Evolutionary conservation across 2,888 invertebrate genomes (phyloP).

Genomic region (Pilophorus perplexus): DNA sequence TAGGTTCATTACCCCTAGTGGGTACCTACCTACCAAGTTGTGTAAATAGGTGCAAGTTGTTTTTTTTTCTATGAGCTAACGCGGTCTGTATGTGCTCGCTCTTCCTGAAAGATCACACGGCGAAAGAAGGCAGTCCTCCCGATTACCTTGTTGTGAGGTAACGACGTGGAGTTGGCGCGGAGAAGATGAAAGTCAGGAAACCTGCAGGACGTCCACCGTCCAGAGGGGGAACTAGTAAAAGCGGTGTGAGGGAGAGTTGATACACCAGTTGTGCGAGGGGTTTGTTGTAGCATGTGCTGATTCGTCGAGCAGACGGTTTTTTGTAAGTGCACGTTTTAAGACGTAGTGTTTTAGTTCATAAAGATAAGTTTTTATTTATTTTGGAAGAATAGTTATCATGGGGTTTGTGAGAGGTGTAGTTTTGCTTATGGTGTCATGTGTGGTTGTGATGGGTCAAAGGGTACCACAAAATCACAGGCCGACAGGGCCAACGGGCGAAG

Average conservation of each 20-base stretch:
- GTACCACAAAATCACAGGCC: conserved; percentile 8
- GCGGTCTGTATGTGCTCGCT: conserved; percentile 1
- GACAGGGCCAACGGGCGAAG: background rate
- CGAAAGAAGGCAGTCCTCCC: background rate
- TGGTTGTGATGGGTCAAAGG: conserved; percentile 1
- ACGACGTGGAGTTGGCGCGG: background rate
- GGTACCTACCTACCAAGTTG: too few species aligned
- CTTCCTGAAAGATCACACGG: conserved; percentile 28
- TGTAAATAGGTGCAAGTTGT: too few species aligned
- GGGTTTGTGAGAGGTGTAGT: background rate
- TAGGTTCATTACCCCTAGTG: conserved; percentile 15
- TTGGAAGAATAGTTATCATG: too few species aligned
- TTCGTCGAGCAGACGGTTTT: background rate
- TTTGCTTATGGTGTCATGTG: background rate
- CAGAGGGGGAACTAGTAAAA: conserved; percentile 22
- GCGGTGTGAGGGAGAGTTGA: conserved; percentile 15
- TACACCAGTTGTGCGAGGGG: conserved; percentile 17
- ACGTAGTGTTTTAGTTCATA: background rate
- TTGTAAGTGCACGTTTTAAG: background rate
- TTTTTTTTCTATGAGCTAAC: too few species aligned
- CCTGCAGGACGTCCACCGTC: background rate
- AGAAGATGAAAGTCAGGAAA: conserved; percentile 18
- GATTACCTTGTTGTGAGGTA: conserved; percentile 8
- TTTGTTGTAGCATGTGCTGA: background rate
- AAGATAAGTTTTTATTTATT: too few species aligned